phyloP scores from a whole-genome alignment of 1,140 invertebrate genomes.

The Centruroides sculpturatus region DNA sequence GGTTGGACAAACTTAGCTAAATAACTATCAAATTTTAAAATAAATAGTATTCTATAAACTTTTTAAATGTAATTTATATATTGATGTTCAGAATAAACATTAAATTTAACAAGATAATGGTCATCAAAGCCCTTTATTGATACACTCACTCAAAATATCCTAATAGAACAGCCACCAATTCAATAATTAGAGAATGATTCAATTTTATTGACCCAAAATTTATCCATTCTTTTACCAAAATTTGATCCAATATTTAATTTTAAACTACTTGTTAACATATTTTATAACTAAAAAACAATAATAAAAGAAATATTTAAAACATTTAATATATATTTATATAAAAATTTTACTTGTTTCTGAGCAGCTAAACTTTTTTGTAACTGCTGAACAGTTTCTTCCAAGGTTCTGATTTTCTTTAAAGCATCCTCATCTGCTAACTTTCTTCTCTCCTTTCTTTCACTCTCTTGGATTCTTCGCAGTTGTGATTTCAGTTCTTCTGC shows the following conservation, averaged over 20 bases:
- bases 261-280: background rate
- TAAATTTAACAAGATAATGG: too few relatives aligned
- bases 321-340: background rate
- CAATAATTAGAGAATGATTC: too few relatives aligned
- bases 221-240: too few relatives aligned
- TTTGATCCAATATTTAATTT: background rate
- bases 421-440: constrained; percentile 92
- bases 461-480: constrained; percentile 40
- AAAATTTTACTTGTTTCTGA: constrained; percentile 54
- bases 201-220: too few relatives aligned
- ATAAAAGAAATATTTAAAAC: background rate
- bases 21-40: too few relatives aligned
- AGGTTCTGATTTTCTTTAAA: constrained; percentile 80
- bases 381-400: constrained; percentile 63
- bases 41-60: too few relatives aligned
- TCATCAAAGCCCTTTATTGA: too few relatives aligned
- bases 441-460: constrained; percentile 77
- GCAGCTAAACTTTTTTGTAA: constrained; percentile 38
- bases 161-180: too few relatives aligned
- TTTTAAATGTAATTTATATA: too few relatives aligned
- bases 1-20: too few relatives aligned
- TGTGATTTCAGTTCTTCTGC: constrained; percentile 63
- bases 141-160: too few relatives aligned
- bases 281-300: background rate
- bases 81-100: too few relatives aligned